Conservation (phyloP, 2,888 invertebrate species). For the Drosophila infuscata region DNA sequence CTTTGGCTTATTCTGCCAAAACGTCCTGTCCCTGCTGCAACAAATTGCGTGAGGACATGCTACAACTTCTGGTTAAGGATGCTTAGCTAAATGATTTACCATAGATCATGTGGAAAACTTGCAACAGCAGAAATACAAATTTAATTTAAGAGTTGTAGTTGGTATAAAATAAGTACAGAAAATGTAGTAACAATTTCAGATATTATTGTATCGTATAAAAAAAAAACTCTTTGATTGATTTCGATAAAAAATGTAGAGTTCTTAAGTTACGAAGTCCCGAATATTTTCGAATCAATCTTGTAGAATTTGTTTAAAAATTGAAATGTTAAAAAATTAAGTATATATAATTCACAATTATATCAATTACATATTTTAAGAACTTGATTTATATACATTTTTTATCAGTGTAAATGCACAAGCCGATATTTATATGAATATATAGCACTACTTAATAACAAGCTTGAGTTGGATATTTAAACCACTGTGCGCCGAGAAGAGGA, state of each 20-base stretch:
- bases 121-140: not conserved
- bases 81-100: conserved; percentile 6
- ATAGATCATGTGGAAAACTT: conserved; percentile 3
- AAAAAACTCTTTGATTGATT: not conserved
- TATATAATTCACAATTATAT: not conserved
- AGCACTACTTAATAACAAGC: not conserved
- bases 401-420: not conserved
- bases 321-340: not conserved
- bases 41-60: conserved; percentile 45
- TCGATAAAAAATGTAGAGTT: no score
- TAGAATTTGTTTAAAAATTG: not conserved
- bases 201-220: not conserved
- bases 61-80: conserved; percentile 10
- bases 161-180: not conserved
- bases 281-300: not conserved
- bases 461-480: conserved; percentile 6
- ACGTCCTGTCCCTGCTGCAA: conserved; percentile 45
- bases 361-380: not conserved
- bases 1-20: conserved; percentile 32
- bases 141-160: not conserved
- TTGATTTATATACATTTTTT: not conserved
- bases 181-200: not conserved
- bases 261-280: not conserved
- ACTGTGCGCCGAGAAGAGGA: conserved; percentile 41
- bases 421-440: conserved; percentile 22